Conservation (phyloP, 2,797 vertebrate species). For the Sciaenops ocellatus region DNA sequence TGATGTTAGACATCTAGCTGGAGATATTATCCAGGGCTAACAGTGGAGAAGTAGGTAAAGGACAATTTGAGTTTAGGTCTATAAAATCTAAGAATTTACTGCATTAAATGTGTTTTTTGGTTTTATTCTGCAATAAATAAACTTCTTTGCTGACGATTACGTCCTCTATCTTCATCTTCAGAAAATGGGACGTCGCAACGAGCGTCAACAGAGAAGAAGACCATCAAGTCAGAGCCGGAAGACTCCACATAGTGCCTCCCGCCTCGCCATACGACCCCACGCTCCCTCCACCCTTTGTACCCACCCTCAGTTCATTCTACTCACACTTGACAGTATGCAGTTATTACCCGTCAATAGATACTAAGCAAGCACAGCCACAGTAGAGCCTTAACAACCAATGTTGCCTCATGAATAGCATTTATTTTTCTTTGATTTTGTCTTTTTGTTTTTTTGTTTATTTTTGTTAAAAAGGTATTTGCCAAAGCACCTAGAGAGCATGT, state of each 20-base stretch:
- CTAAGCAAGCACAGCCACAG: conserved; percentile 91
- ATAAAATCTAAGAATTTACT: background rate
- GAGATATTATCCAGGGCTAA: background rate
- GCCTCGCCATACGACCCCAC: background rate
- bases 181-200: conserved; percentile 94
- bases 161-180: conserved; percentile 61
- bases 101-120: background rate
- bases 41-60: background rate
- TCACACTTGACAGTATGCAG: conserved; percentile 82
- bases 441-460: conserved; percentile 58
- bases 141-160: conserved; percentile 35
- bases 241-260: conserved; percentile 95
- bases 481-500: conserved; percentile 83
- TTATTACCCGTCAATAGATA: conserved; percentile 83
- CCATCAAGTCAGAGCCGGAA: conserved; percentile 98
- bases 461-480: conserved; percentile 77
- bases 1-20: background rate
- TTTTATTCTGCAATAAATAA: background rate
- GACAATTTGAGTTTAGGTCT: background rate
- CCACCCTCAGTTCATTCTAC: conserved; percentile 57
- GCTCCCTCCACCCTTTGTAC: background rate
- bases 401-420: conserved; percentile 94
- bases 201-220: conserved; percentile 92
- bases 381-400: conserved; percentile 99
- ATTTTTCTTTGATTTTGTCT: conserved; percentile 77